These are phyloP conservation scores for Trichosurus vulpecula DNA, from an alignment of 2,797 vertebrate species.

Conservation along the genomic window DNA sequence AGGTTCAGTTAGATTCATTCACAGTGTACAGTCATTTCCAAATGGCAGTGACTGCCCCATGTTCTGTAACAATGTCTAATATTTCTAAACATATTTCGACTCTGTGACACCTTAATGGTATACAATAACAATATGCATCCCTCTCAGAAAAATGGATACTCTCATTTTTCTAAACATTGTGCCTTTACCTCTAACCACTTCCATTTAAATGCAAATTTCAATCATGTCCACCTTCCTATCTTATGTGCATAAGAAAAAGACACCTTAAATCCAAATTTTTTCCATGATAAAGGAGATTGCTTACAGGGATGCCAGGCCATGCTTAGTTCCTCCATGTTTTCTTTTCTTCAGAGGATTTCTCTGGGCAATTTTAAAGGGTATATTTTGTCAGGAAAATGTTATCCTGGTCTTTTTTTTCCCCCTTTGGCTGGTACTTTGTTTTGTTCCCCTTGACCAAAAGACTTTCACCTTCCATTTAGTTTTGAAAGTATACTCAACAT, in stretches of 20 bases:
- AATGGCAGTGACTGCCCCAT: constrained; percentile 78
- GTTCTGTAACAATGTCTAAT: constrained; percentile 80
- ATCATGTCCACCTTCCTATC: constrained; percentile 85
- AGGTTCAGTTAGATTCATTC: constrained; percentile 75
- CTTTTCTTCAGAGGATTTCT: constrained; percentile 48
- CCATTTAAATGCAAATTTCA: constrained; percentile 90
- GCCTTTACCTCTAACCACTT: constrained; percentile 87
- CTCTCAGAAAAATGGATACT: constrained; percentile 88
- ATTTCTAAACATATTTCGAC: constrained; percentile 87
- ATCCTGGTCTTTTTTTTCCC: background rate
- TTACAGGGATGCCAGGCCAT: constrained; percentile 64
- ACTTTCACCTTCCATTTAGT: background rate
- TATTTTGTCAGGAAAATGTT: constrained; percentile 41
- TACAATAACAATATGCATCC: constrained; percentile 83
- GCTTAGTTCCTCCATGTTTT: constrained; percentile 67
- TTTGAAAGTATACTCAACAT: background rate
- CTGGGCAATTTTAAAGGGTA: constrained; percentile 59
- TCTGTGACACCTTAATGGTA: constrained; percentile 86
- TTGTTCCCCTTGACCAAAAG: background rate
- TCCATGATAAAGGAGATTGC: constrained; percentile 68
- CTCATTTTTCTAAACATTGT: constrained; percentile 87
- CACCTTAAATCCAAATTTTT: constrained; percentile 81
- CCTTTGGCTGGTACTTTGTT: background rate
- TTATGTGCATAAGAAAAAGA: constrained; percentile 74
- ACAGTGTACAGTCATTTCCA: constrained; percentile 80